phyloP scores from a whole-genome alignment of 2,797 vertebrate species.

The Perdix hodgsoniae region DNA sequence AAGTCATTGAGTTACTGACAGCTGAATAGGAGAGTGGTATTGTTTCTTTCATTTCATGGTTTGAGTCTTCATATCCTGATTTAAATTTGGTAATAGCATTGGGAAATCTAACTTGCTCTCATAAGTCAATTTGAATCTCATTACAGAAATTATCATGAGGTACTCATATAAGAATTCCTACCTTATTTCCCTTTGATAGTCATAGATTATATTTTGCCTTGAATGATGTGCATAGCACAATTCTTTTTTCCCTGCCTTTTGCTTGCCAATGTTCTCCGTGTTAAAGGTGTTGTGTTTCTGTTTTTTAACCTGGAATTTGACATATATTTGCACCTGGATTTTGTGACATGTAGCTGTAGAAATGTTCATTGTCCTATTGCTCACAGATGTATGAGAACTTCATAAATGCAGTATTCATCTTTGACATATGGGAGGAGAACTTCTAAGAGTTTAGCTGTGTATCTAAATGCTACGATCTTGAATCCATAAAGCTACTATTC shows the following conservation, averaged over 20 bases:
- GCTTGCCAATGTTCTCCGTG: background rate
- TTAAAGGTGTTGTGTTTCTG: background rate
- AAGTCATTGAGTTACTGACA: background rate
- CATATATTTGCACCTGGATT: background rate
- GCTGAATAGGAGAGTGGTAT: background rate
- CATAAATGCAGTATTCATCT: background rate
- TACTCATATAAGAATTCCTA: background rate
- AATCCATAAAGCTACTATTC: background rate
- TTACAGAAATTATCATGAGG: background rate
- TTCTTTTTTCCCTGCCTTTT: background rate
- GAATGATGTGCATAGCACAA: background rate
- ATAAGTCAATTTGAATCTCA: background rate
- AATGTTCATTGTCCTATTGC: background rate
- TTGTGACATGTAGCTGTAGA: background rate
- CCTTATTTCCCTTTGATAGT: background rate
- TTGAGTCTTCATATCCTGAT: background rate
- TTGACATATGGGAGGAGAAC: background rate
- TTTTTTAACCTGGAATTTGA: background rate
- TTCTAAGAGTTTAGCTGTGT: background rate
- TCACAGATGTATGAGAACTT: background rate
- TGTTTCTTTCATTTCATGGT: background rate
- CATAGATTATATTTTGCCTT: background rate
- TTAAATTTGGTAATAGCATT: background rate
- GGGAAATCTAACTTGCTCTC: background rate
- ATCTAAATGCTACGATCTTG: background rate